Evolutionary conservation across 2,888 invertebrate genomes (phyloP).

Genomic region (Drosophila paucipuncta): DNA sequence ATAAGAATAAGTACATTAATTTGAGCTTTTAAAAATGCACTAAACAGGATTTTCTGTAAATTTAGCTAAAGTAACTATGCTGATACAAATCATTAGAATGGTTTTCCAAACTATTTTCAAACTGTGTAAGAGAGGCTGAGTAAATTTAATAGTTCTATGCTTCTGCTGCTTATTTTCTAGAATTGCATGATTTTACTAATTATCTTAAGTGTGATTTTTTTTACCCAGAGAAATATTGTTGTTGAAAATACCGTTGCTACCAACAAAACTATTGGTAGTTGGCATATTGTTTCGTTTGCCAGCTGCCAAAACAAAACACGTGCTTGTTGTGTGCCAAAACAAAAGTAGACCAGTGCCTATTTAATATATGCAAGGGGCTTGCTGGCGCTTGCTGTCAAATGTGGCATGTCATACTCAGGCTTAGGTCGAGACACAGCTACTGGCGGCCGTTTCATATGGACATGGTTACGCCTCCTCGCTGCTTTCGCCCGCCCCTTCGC

Average conservation of each 20-base stretch:
- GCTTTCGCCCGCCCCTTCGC: neutral
- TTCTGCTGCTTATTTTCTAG: neutral
- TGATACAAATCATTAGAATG: neutral
- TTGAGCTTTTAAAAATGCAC: neutral
- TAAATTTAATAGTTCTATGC: neutral
- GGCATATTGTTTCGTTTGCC: constrained; percentile 34
- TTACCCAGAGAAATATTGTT: constrained; percentile 49
- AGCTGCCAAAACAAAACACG: constrained; percentile 9
- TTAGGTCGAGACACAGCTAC: constrained; percentile 7
- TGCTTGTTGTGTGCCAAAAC: constrained; percentile 21
- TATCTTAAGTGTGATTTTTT: neutral
- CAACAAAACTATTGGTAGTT: constrained; percentile 24
- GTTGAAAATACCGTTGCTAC: constrained; percentile 19
- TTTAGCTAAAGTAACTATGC: neutral
- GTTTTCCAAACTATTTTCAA: neutral
- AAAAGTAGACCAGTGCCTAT: constrained; percentile 20
- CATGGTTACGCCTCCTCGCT: neutral
- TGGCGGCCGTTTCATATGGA: constrained; percentile 5
- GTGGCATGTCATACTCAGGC: constrained; percentile 19
- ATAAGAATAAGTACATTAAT: neutral
- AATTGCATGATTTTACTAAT: no score
- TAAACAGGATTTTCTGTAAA: neutral
- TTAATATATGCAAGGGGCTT: constrained; percentile 33
- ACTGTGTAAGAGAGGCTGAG: neutral
- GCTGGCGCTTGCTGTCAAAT: constrained; percentile 15